Evolutionary conservation across 2,888 invertebrate genomes (phyloP), one percentile per base, ranked within the genome.

Genomic region (Agrotis puta): DNA sequence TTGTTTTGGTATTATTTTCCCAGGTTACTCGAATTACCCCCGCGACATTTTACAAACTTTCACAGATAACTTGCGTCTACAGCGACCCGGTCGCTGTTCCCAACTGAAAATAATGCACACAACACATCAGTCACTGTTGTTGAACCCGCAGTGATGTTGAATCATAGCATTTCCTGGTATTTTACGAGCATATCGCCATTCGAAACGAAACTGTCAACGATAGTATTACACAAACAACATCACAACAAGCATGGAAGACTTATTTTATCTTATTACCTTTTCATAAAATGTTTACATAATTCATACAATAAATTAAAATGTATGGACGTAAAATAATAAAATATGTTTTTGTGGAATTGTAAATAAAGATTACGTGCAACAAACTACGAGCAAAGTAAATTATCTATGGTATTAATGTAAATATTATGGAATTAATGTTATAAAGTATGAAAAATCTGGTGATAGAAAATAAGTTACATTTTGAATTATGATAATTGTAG

Each of bases 121-220:
- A 86, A 89, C 88, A 89, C 88, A 89, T 93, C 92, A 93, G 88
- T 92, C 91, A 91, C 87, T 93, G 91, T 92, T 93, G 90, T 93
- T 92, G 86, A 89, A 91, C 90, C 85, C 88, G 86, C 89, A 84
- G 81, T 88, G 82, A 87, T 88, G 94, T 94, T 96, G 96, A 96
- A 92, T 96, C 96, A 96, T 94, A 94, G 94, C 93, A 95, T 95
- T 96, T 96, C 96, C 95, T 95, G 94, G 96, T 96, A 96, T 94
- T 95, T 93, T 93, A 92, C 90, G 87, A 90, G 89, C 92, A 92
- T 92, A 94, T 92, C 93, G 94, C 94, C 94, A 94, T 95, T 94
- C 92, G 92, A 94, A 93, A 93, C 86, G 86, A 93, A 93, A 93
- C 93, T 94, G 94, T 93, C 94, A 94, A 90, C 88, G 87, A 91